Conservation (phyloP, 1,140 invertebrate genomes). For the Coenobita brevimanus region DNA sequence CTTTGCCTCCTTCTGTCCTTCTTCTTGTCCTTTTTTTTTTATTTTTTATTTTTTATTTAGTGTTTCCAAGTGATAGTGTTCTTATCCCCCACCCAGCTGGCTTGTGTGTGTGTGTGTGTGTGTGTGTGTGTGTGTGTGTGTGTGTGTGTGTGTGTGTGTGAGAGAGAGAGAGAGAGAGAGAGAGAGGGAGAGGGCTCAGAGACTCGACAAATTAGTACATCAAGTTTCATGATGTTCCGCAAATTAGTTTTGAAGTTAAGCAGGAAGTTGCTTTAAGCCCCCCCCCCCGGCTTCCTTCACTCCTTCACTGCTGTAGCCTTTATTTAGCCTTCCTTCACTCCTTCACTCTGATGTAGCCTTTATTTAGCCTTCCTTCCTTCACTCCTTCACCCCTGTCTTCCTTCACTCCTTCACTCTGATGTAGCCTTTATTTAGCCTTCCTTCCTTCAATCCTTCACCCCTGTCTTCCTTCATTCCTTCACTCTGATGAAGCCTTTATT, state of each 20-base stretch:
- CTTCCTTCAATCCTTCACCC: background rate
- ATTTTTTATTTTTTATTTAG: too few relatives aligned
- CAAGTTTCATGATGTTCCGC: conserved; percentile 28
- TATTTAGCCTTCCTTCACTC: background rate
- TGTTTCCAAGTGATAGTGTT: too few relatives aligned
- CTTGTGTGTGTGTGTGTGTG: background rate
- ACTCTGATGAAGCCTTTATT: background rate
- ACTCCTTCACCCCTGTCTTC: background rate
- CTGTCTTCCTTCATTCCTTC: background rate
- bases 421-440: background rate
- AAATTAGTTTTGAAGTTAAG: conserved; percentile 31
- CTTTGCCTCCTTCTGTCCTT: too few relatives aligned
- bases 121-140: conserved; percentile 4
- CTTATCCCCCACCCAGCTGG: background rate
- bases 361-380: background rate
- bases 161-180: background rate
- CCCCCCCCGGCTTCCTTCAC: background rate
- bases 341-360: background rate
- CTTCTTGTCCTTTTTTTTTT: too few relatives aligned
- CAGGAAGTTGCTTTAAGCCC: conserved; percentile 5
- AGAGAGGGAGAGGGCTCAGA: conserved; percentile 13
- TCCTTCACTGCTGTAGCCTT: too few relatives aligned
- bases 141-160: too few relatives aligned
- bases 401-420: background rate
- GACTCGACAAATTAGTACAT: conserved; percentile 21